phyloP scores from a whole-genome alignment of 1,140 invertebrate species.

The Rhagoletis pomonella region DNA sequence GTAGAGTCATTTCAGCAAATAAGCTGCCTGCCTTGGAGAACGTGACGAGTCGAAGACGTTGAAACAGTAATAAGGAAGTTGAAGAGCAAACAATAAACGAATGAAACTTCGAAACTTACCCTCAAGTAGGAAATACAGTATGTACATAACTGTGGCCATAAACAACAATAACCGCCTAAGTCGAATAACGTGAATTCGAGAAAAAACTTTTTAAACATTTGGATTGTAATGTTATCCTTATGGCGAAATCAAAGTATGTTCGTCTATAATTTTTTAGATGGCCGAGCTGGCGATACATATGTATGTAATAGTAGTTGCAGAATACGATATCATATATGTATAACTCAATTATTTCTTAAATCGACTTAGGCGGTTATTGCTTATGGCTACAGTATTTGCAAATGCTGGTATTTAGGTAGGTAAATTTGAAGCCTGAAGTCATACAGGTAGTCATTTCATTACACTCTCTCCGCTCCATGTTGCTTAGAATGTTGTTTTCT shows the following conservation, averaged over 20 bases:
- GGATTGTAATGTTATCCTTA: no score
- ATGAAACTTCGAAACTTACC: neutral
- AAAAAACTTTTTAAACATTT: no score
- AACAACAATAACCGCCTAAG: neutral
- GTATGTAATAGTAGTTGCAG: no score
- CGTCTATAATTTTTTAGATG: no score
- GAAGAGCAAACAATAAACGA: neutral
- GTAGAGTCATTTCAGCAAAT: neutral
- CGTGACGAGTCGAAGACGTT: neutral
- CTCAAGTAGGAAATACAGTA: neutral
- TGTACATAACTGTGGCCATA: neutral
- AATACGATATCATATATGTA: no score
- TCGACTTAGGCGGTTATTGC: no score
- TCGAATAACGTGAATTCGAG: no score
- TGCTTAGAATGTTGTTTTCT: neutral
- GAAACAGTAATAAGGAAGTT: neutral
- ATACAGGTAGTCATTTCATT: neutral
- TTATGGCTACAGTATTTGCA: no score
- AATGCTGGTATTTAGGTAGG: no score
- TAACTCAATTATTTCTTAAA: no score
- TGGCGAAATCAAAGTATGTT: no score
- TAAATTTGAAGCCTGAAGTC: neutral
- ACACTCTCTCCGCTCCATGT: neutral
- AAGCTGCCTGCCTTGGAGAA: neutral
- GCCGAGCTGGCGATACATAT: no score